Evolutionary conservation across 2,113 vertebrate genomes (phyloP).

Genomic region (Phalacrocorax brasilianus): DNA sequence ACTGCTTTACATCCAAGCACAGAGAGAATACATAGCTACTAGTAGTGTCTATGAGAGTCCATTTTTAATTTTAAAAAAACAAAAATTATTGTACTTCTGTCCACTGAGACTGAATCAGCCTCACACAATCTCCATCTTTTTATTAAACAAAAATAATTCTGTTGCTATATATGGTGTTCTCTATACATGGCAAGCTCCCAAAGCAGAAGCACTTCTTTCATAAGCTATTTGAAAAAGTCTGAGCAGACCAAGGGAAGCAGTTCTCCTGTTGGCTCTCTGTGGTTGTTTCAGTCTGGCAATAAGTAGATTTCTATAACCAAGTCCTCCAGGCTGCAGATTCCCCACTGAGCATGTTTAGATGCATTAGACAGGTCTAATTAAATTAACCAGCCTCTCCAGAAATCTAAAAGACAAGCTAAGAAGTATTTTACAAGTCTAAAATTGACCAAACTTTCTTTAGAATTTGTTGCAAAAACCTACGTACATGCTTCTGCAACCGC

Average conservation of each 20-base stretch:
- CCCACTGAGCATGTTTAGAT: background rate
- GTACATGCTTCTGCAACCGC: fast-evolving
- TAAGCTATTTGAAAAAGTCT: background rate
- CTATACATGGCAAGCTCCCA: background rate
- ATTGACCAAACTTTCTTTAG: background rate
- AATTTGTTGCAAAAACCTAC: background rate
- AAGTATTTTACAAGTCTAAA: background rate
- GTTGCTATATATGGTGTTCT: background rate
- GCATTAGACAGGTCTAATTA: conserved; percentile 7
- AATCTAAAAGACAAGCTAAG: background rate
- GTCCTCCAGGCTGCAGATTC: background rate
- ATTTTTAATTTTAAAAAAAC: background rate
- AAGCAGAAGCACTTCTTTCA: conserved; percentile 14
- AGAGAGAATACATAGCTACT: background rate
- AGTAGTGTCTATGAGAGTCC: background rate
- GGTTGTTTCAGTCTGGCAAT: background rate
- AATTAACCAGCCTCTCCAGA: conserved; percentile 17
- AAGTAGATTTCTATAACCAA: background rate
- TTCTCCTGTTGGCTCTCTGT: background rate
- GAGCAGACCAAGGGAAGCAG: background rate
- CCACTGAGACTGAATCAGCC: background rate
- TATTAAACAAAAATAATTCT: conserved; percentile 5
- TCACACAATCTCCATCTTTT: background rate
- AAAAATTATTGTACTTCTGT: background rate
- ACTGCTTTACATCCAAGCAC: background rate